Percentiles rank a stretch among this genome's conserved stretches.
Conservation (phyloP, 2,888 invertebrate species). For the Clostera curtula region DNA sequence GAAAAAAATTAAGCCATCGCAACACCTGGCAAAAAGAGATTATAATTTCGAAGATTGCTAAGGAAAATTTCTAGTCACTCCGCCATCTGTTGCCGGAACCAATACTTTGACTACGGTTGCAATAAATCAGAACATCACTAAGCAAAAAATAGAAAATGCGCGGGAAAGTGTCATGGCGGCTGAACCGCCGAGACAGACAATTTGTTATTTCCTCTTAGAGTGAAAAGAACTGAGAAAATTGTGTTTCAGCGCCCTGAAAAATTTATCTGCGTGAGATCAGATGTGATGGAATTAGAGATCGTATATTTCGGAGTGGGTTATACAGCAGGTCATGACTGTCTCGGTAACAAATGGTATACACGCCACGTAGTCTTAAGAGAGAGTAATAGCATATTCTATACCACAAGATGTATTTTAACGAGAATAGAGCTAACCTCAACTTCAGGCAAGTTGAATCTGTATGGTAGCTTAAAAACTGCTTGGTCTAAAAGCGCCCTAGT, state of each 20-base stretch:
- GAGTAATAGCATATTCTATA: too few relatives aligned
- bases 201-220: slow-evolving; percentile 35
- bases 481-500: too few relatives aligned
- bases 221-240: slow-evolving; percentile 11
- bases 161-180: slow-evolving; percentile 32
- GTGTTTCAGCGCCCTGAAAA: slow-evolving; percentile 1
- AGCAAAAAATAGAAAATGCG: slow-evolving; percentile 24
- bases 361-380: too few relatives aligned
- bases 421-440: too few relatives aligned
- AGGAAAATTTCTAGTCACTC: slow-evolving; percentile 17
- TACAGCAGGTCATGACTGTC: too few relatives aligned
- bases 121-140: slow-evolving; percentile 38
- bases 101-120: slow-evolving; percentile 32
- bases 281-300: too few relatives aligned
- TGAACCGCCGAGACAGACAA: slow-evolving; percentile 22
- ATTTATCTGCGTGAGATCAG: slow-evolving; percentile 4
- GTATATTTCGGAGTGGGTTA: too few relatives aligned
- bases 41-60: slow-evolving; percentile 16
- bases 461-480: too few relatives aligned
- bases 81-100: slow-evolving; percentile 43
- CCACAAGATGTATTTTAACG: too few relatives aligned
- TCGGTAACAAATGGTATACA: too few relatives aligned
- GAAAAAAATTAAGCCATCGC: not conserved
- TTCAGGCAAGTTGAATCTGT: too few relatives aligned
- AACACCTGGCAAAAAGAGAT: slow-evolving; percentile 3